phyloP scores from a whole-genome alignment of 53 echinoderm and acorn worm species.

The Pentamera pediparva region DNA sequence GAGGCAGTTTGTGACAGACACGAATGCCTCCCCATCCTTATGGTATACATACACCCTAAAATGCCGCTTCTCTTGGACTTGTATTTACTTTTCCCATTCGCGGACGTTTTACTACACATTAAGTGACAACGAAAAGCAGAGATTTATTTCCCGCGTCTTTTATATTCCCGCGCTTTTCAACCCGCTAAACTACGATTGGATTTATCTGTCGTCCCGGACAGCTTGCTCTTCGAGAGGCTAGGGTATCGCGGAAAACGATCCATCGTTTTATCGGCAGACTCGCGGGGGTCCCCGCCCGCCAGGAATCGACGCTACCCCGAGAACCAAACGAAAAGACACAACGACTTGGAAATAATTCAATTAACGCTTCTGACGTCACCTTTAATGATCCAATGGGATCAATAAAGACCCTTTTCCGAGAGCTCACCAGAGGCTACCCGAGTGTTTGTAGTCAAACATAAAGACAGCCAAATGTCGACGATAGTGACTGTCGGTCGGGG shows the following conservation, averaged over 20 bases:
- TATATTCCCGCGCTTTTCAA: too few species aligned
- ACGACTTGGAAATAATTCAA: constrained; percentile 13
- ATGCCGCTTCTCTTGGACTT: too few species aligned
- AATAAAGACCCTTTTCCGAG: constrained; percentile 20
- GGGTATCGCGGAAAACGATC: too few species aligned
- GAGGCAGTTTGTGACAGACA: too few species aligned
- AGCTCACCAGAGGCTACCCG: constrained; percentile 21
- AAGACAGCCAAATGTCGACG: constrained; percentile 3
- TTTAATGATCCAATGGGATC: constrained; percentile 26
- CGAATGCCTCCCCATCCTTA: too few species aligned
- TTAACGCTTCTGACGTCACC: constrained; percentile 19
- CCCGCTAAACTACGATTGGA: too few species aligned
- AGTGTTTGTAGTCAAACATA: constrained; percentile 6
- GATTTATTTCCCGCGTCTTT: constrained; percentile 7
- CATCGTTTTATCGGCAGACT: too few species aligned
- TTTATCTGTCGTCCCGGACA: not conserved
- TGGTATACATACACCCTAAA: too few species aligned
- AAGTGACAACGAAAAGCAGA: constrained; percentile 7
- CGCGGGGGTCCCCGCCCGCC: not conserved
- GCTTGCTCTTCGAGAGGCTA: too few species aligned
- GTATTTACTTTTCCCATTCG: too few species aligned
- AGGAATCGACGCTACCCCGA: not conserved
- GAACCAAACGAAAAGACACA: not conserved
- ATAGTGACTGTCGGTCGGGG: not conserved
- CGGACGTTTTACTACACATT: too few species aligned